Percentiles rank a stretch among this genome's conserved stretches.
phyloP scores from a whole-genome alignment of 2,888 invertebrate species.

The Drosophila acutilabella region DNA sequence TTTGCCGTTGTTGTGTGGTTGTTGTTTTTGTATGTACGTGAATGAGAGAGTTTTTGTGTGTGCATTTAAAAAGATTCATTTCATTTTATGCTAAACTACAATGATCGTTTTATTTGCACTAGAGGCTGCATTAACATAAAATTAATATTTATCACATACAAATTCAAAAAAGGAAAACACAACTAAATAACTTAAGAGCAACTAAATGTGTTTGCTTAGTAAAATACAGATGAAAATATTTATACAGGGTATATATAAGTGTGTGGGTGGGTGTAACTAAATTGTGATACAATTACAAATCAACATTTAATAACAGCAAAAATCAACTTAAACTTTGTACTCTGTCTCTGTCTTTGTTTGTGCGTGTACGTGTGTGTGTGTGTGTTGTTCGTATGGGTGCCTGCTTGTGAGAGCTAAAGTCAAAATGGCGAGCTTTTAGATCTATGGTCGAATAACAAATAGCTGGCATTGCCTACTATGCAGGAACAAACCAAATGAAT shows the following conservation, averaged over 20 bases:
- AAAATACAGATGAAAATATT: slow-evolving; percentile 14
- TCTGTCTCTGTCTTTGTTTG: slow-evolving; percentile 14
- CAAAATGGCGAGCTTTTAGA: slow-evolving; percentile 9
- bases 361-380: slow-evolving; percentile 7
- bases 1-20: slow-evolving; percentile 40
- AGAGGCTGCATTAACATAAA: neutral
- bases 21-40: slow-evolving; percentile 16
- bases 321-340: slow-evolving; percentile 9
- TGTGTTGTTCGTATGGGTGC: neutral
- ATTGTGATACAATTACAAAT: slow-evolving; percentile 10
- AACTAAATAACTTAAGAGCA: slow-evolving; percentile 34
- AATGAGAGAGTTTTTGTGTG: slow-evolving; percentile 15
- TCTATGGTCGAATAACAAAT: neutral
- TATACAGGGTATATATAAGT: neutral
- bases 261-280: neutral
- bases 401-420: neutral
- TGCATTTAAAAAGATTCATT: slow-evolving; percentile 17
- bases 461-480: neutral
- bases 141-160: slow-evolving; percentile 37
- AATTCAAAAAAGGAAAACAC: slow-evolving; percentile 22
- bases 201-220: slow-evolving; percentile 26
- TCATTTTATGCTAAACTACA: slow-evolving; percentile 37
- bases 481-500: neutral
- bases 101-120: slow-evolving; percentile 4
- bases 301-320: slow-evolving; percentile 10